Evolutionary conservation across 2,113 vertebrate species (phyloP).

Genomic region (Melanerpes formicivorus): DNA sequence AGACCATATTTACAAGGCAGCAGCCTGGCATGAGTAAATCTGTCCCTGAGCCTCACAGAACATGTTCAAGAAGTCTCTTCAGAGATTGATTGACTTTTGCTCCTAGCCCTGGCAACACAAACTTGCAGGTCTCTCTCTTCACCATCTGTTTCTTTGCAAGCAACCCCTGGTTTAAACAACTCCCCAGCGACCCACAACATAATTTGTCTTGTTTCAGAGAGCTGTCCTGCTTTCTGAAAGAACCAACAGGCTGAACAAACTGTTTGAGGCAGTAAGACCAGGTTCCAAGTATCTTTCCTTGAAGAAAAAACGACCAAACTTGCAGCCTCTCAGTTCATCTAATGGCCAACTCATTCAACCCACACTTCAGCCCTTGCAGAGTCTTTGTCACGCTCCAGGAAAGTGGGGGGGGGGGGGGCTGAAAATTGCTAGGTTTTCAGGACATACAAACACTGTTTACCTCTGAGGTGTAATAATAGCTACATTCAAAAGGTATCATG

Average conservation of each 20-base stretch:
- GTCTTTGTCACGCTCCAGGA: not conserved
- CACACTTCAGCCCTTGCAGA: not conserved
- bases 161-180: not conserved
- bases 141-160: not conserved
- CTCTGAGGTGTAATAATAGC: not conserved
- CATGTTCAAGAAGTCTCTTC: not conserved
- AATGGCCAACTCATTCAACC: not conserved
- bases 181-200: not conserved
- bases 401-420: not conserved
- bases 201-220: not conserved
- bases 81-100: fast-evolving
- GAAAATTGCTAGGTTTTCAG: not conserved
- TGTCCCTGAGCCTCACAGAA: too few relatives aligned
- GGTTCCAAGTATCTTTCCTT: not conserved
- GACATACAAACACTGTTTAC: not conserved
- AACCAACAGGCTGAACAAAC: not conserved
- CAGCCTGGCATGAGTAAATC: not conserved
- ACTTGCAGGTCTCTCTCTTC: not conserved
- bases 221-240: not conserved
- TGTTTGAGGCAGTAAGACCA: not conserved
- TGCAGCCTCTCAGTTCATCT: not conserved
- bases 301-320: not conserved
- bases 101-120: not conserved
- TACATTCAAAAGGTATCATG: not conserved
- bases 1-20: fast-evolving